phyloP scores from a whole-genome alignment of 92 coral and sea anemone genomes.

The Zoanthus gigantus region DNA sequence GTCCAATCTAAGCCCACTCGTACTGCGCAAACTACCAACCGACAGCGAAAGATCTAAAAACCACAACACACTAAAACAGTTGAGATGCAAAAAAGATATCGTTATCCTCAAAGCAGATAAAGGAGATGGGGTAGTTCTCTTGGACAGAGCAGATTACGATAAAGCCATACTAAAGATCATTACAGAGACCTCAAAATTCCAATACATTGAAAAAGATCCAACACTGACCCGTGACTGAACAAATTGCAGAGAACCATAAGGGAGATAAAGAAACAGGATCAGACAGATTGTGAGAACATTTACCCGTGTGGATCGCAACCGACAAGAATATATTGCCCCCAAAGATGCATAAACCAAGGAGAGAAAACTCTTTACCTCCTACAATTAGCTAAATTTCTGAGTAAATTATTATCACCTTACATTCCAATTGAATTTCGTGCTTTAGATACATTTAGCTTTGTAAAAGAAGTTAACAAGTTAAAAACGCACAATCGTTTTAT shows the following conservation, averaged over 20 bases:
- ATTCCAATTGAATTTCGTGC: background rate
- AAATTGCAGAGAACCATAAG: constrained; percentile 28
- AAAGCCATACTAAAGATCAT: constrained; percentile 22
- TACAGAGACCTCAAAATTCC: constrained; percentile 21
- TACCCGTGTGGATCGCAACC: constrained; percentile 32
- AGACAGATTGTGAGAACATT: constrained; percentile 29
- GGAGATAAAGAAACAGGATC: constrained; percentile 36
- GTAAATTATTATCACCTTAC: background rate
- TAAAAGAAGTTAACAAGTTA: background rate
- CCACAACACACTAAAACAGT: constrained; percentile 18
- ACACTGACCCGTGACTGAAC: constrained; percentile 33
- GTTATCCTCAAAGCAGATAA: constrained; percentile 34
- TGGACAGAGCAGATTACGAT: constrained; percentile 36
- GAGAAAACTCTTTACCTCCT: constrained; percentile 29
- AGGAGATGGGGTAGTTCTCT: constrained; percentile 35
- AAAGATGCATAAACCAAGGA: constrained; percentile 42
- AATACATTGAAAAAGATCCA: constrained; percentile 31
- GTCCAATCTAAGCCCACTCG: constrained; percentile 35
- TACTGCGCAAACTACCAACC: constrained; percentile 10
- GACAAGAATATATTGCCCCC: constrained; percentile 29
- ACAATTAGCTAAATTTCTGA: background rate
- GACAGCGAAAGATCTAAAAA: constrained; percentile 25
- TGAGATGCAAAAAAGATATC: constrained; percentile 33
- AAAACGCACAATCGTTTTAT: background rate
- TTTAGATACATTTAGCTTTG: background rate